These are phyloP conservation scores for Lates calcarifer DNA, from an alignment of 2,113 vertebrate genomes.

Conservation along the genomic window DNA sequence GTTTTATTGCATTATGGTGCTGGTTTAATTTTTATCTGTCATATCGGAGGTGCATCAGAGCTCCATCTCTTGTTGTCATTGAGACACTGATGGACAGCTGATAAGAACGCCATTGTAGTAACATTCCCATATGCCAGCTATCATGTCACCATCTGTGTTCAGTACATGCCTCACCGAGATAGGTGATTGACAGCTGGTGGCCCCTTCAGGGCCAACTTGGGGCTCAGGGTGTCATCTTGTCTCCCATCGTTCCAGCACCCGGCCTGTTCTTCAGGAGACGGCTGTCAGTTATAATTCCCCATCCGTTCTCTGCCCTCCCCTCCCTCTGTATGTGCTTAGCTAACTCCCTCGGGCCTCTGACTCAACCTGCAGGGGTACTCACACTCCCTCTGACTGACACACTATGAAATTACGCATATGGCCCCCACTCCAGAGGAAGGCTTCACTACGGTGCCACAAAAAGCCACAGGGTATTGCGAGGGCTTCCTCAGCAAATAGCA, in stretches of 20 bases:
- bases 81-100: conserved; percentile 41
- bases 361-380: conserved; percentile 30
- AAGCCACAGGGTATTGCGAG: conserved; percentile 34
- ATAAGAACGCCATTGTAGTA: conserved; percentile 24
- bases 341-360: neutral
- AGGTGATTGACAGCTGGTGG: conserved; percentile 45
- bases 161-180: conserved; percentile 12
- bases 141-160: conserved; percentile 24
- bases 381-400: conserved; percentile 32
- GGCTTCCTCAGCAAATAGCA: conserved; percentile 38
- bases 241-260: neutral
- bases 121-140: conserved; percentile 26
- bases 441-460: neutral
- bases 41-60: neutral
- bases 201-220: conserved; percentile 4
- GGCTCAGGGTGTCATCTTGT: conserved; percentile 12
- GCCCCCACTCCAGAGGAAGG: conserved; percentile 4
- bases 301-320: neutral
- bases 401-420: conserved; percentile 54
- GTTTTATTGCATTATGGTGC: neutral
- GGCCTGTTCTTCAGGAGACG: conserved; percentile 4
- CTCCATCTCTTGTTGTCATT: conserved; percentile 14
- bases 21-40: neutral
- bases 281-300: conserved; percentile 43
- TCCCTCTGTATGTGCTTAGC: neutral